These are phyloP conservation scores for Trichoplusia ni DNA, from an alignment of 1,140 invertebrate genomes.

Conservation along the genomic window DNA sequence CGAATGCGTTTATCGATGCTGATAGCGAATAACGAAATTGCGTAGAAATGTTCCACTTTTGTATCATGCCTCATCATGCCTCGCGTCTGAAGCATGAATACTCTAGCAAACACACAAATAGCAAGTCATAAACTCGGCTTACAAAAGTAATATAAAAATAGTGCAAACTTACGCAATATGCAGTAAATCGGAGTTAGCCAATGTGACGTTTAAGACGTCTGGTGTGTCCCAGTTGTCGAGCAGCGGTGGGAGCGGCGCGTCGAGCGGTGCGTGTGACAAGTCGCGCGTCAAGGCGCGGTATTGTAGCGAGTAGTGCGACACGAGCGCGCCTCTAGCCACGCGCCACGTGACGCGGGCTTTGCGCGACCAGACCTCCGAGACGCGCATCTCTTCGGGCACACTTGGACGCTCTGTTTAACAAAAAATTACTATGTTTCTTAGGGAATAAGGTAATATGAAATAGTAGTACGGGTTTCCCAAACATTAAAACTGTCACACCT, in stretches of 20 bases:
- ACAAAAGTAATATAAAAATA: neutral
- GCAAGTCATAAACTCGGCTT: no score
- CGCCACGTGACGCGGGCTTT: conserved; percentile 71
- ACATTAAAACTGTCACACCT: no score
- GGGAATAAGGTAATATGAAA: no score
- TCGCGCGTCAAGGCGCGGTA: conserved; percentile 63
- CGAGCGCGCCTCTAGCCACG: conserved; percentile 59
- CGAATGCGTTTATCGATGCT: no score
- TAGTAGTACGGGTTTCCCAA: no score
- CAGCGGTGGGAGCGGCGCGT: conserved; percentile 66
- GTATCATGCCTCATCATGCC: no score
- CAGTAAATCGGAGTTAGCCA: conserved; percentile 70
- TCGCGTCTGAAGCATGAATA: no score
- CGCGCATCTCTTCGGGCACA: conserved; percentile 69
- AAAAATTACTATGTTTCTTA: neutral
- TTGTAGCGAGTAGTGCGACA: conserved; percentile 72
- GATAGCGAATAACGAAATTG: no score
- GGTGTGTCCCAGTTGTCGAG: conserved; percentile 68
- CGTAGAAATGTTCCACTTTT: no score
- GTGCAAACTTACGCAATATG: conserved; percentile 68
- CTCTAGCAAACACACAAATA: no score
- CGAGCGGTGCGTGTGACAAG: conserved; percentile 56
- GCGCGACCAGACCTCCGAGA: conserved; percentile 74
- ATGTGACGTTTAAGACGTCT: conserved; percentile 68
- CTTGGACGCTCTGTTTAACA: conserved; percentile 63